Evolutionary conservation across 2,888 invertebrate genomes (phyloP).

Genomic region (Rhynchonema sp.): DNA sequence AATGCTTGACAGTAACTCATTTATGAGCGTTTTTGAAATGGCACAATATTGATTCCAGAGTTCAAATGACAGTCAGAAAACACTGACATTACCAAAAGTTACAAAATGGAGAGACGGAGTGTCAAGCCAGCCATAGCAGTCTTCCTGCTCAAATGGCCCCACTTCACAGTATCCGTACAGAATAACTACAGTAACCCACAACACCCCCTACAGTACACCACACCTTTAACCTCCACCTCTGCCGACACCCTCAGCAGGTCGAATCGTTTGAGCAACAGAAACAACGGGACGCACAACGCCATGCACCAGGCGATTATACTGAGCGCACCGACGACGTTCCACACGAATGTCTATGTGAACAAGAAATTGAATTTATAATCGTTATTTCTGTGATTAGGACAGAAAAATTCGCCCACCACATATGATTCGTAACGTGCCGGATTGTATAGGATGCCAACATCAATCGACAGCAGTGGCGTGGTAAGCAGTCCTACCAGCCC

Average conservation of each 20-base stretch:
- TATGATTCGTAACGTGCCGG: not conserved
- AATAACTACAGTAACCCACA: no score
- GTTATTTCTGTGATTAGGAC: not conserved
- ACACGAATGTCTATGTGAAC: slow-evolving; percentile 26
- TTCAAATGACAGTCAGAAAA: no score
- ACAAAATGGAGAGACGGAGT: no score
- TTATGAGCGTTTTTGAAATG: no score
- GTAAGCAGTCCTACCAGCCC: slow-evolving; percentile 32
- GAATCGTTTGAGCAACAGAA: slow-evolving; percentile 26
- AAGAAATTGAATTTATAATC: no score
- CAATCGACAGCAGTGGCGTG: slow-evolving; percentile 21
- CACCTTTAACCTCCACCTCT: slow-evolving; percentile 25
- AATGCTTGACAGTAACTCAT: no score
- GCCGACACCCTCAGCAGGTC: slow-evolving; percentile 16
- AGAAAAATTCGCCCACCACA: not conserved
- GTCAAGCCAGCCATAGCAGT: no score
- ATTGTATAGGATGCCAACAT: not conserved
- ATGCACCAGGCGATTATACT: slow-evolving; percentile 31
- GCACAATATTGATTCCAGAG: no score
- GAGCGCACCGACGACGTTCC: slow-evolving; percentile 29
- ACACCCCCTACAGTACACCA: no score
- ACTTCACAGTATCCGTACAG: no score
- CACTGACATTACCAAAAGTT: no score
- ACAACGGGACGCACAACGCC: slow-evolving; percentile 24
- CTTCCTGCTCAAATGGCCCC: no score